Evolutionary conservation across 2,113 vertebrate species (phyloP), one percentile per base, ranked within the genome.

Genomic region (Notarius lentiginosus): DNA sequence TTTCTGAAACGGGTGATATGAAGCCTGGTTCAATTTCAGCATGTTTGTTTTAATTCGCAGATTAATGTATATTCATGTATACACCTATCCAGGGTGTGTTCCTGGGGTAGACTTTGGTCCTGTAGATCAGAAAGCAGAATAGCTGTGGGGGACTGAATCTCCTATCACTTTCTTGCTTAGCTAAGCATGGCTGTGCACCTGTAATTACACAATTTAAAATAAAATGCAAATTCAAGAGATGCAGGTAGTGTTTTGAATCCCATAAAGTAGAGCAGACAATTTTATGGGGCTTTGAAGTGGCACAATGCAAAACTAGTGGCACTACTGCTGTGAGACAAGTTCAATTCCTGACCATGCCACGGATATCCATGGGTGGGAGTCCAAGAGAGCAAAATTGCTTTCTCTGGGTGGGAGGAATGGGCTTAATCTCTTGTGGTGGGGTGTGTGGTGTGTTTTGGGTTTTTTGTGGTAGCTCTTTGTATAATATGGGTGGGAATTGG

Each of bases 201-300:
- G 82, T 49, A 86, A 86, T 75, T 86, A 70, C 30, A 47, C 65
- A 83, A 65, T 87, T 85, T 11, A 27, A 79, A 86, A 79, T 41
- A 72, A 56, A 87, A 49, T 72, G n/a, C 15, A 63, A 17, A 73
- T 27, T 79, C 12, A 27, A 41, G 60, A 75, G 27, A 18, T 56
- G 15, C 82, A 73, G 20, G 55, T 17, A 63, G 41, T 10, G 12
- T 8, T 70, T 22, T 53, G 55, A 72, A 63, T 82, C 8, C 51
- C 17, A 81, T 7, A 22, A 18, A 24, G 4, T 47, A 47, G 2
- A 61, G 56, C 30, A 24, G 10, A 81, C 4, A 15, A 18, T 18
- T 81, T 81, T 24, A 81, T 14, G 61, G 1, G 56, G 56, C 30
- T 61, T 77, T 24, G 22, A 6, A 47, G 72, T 75, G 47, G 68